These are phyloP conservation scores for Colletes latitarsis DNA, from an alignment of 1,140 invertebrate species.

Conservation along the genomic window DNA sequence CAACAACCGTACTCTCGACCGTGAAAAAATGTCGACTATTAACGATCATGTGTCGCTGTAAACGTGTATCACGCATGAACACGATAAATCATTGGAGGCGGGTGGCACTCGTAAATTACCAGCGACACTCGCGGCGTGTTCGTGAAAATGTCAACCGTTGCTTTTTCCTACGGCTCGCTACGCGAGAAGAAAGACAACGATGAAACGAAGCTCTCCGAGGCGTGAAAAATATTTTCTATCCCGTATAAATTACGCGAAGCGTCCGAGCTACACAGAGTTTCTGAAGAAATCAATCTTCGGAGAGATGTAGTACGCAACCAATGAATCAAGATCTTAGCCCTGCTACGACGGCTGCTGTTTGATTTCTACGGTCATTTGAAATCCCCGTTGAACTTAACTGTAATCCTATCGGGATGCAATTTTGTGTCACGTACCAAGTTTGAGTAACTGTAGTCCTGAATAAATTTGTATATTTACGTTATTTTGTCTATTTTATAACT, in stretches of 20 bases:
- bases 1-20: slow-evolving; percentile 4
- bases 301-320: too few relatives aligned
- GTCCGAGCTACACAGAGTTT: not conserved
- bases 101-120: slow-evolving; percentile 29
- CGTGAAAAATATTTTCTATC: not conserved
- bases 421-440: too few relatives aligned
- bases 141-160: slow-evolving; percentile 14
- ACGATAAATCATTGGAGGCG: slow-evolving; percentile 28
- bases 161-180: not conserved
- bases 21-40: slow-evolving; percentile 9
- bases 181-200: not conserved
- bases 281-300: not conserved
- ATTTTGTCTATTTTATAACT: too few relatives aligned
- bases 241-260: not conserved
- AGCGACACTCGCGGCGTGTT: slow-evolving; percentile 12
- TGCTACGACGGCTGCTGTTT: too few relatives aligned
- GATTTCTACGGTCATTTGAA: too few relatives aligned
- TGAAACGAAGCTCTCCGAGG: not conserved
- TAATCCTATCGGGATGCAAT: too few relatives aligned
- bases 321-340: too few relatives aligned
- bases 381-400: too few relatives aligned
- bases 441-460: too few relatives aligned
- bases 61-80: not conserved
- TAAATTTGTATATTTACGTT: too few relatives aligned
- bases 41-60: slow-evolving; percentile 31